Conservation (phyloP, 2,888 invertebrate species). For the Pandemis cinnamomeana region DNA sequence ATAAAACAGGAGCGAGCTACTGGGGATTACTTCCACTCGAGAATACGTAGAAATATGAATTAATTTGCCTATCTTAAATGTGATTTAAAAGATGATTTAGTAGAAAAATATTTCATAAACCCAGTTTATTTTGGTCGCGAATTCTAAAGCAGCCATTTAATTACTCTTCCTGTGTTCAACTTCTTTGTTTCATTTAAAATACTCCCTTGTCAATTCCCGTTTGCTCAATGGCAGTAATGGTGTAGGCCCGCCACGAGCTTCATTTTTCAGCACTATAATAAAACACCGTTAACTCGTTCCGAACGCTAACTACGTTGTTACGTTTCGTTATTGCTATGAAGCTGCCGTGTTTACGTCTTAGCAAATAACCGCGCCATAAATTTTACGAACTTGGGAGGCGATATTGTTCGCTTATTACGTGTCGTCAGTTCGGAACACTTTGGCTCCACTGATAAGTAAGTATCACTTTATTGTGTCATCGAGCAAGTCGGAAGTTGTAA, state of each 20-base stretch:
- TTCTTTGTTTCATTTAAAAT: background rate
- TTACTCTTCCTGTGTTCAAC: background rate
- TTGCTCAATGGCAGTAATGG: background rate
- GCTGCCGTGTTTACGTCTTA: conserved; percentile 66
- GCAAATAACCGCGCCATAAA: conserved; percentile 76
- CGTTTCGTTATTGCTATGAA: conserved; percentile 57
- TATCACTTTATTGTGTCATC: conserved; percentile 47
- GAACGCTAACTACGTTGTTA: conserved; percentile 58
- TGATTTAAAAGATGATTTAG: background rate
- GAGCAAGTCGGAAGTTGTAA: conserved; percentile 17
- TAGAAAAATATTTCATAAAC: background rate
- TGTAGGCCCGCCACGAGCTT: background rate
- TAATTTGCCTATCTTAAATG: background rate
- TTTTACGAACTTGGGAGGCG: conserved; percentile 71
- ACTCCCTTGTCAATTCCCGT: background rate
- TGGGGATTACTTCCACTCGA: conserved; percentile 3
- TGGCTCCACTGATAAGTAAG: conserved; percentile 57
- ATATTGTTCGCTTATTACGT: conserved; percentile 74
- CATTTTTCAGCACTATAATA: conserved; percentile 44
- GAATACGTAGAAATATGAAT: conserved; percentile 14
- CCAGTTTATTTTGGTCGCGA: background rate
- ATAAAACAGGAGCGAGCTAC: conserved; percentile 5
- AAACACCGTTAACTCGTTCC: conserved; percentile 48
- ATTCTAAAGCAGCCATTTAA: background rate
- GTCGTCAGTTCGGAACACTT: conserved; percentile 62